Percentiles rank a stretch among this genome's conserved stretches.
phyloP scores from a whole-genome alignment of 2,888 invertebrate genomes.

The Choreutis nemorana region DNA sequence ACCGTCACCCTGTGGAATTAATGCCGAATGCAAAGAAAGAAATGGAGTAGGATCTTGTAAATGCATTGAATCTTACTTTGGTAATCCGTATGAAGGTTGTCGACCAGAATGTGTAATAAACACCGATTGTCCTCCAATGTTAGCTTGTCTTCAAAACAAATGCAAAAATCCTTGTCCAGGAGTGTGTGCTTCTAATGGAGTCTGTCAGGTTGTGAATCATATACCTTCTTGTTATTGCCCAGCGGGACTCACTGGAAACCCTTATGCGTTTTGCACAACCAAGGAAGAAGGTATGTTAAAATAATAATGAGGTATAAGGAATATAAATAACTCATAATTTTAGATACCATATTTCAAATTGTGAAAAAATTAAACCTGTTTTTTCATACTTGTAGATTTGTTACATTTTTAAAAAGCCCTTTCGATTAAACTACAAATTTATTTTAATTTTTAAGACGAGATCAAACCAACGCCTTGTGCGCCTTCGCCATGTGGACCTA shows the following conservation, averaged over 20 bases:
- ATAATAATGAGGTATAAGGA: too few relatives aligned
- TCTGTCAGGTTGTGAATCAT: constrained; percentile 80
- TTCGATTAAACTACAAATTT: not conserved
- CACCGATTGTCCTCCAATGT: constrained; percentile 76
- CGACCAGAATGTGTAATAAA: constrained; percentile 84
- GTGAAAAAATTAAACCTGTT: not conserved
- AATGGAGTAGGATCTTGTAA: constrained; percentile 76
- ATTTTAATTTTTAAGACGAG: constrained; percentile 28
- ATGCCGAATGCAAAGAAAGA: constrained; percentile 69
- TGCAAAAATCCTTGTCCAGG: constrained; percentile 84
- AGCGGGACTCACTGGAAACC: constrained; percentile 74
- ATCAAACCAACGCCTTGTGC: constrained; percentile 63
- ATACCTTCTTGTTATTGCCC: constrained; percentile 77
- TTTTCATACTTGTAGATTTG: not conserved
- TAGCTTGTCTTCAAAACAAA: constrained; percentile 78
- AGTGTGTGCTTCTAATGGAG: constrained; percentile 75
- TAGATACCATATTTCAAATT: too few relatives aligned
- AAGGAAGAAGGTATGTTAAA: constrained; percentile 37
- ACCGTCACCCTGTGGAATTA: constrained; percentile 74
- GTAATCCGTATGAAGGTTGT: constrained; percentile 69
- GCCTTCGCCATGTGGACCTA: constrained; percentile 83
- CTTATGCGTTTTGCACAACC: constrained; percentile 69
- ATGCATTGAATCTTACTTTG: constrained; percentile 68
- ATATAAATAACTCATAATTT: too few relatives aligned
- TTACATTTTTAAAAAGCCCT: not conserved